Evolutionary conservation across 2,888 invertebrate species (phyloP).

Genomic region (Galerucella pusilla): DNA sequence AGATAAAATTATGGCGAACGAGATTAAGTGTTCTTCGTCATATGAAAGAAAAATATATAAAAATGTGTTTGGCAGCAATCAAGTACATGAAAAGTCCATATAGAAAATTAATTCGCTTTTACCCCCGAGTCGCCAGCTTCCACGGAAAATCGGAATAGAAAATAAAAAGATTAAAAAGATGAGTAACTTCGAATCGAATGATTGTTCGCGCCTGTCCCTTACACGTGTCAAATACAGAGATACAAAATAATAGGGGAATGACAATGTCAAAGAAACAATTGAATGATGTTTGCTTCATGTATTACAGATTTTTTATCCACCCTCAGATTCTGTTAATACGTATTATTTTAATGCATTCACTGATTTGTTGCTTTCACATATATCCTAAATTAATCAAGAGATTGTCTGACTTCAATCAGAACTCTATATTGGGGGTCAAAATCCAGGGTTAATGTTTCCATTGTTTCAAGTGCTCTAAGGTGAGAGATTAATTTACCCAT

Average conservation of each 20-base stretch:
- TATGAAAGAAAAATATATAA: constrained; percentile 38
- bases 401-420: constrained; percentile 37
- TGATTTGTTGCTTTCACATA: constrained; percentile 38
- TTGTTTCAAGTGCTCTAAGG: constrained; percentile 15
- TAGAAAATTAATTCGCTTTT: constrained; percentile 57
- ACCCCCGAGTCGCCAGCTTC: constrained; percentile 51
- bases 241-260: constrained; percentile 56
- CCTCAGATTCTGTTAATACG: constrained; percentile 45
- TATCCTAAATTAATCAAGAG: constrained; percentile 38
- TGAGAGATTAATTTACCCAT: constrained; percentile 17
- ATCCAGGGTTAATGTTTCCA: neutral
- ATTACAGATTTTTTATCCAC: constrained; percentile 54
- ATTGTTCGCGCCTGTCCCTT: constrained; percentile 57
- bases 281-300: constrained; percentile 58
- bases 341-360: constrained; percentile 46
- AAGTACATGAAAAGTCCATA: constrained; percentile 57
- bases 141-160: constrained; percentile 55
- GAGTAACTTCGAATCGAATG: constrained; percentile 58
- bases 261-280: constrained; percentile 56
- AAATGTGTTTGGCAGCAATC: constrained; percentile 52
- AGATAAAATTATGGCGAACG: constrained; percentile 8
- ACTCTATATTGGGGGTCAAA: constrained; percentile 15
- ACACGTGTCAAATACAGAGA: constrained; percentile 59
- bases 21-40: constrained; percentile 27
- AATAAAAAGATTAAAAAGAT: constrained; percentile 60